Base-by-base conservation (phyloP, 2,797 vertebrate genomes). In the Gallinago nigripennis region DNA sequence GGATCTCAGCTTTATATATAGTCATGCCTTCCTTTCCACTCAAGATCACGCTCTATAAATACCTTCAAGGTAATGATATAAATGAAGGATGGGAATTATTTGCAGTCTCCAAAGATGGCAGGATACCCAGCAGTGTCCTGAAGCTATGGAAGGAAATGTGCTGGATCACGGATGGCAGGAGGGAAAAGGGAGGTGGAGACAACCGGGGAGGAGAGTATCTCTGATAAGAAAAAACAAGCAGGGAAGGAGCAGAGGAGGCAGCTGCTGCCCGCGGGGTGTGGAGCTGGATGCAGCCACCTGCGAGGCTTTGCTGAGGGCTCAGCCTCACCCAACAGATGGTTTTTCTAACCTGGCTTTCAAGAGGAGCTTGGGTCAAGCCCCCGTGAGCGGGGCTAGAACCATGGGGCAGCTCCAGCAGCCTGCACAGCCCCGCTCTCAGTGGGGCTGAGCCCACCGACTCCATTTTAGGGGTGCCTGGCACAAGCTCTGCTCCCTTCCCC, bases 51-150 rank as follows among this genome's bases (percentile, higher is more conserved):
- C 79, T 97, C 95, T 97, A 97, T 96, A 97, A 97, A 98, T 97
- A 97, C 93, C 94, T 97, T 90, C 86, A 91, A 97, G 95, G 94
- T 97, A 95, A 97, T 66, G 95, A 91, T 96, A 95, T 80, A 97
- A 97, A 97, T 95, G 97, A 97, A 97, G 95, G 92, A 85, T 94
- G 97, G 97, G 97, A 97, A 97, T 97, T 96, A 96, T 80, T 96
- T n/a, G 86, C 93, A 91, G 91, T 98, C 97, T 97, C 94, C 82
- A 68, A 97, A 96, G 96, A 92, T 96, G 90, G 94, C 91, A 97
- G 87, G 96, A 94, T 92, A 96, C 94, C 82, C 77, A 94, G 87
- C 95, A 96, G 96, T 96, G 96, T 96, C 96, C 97, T 96, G 89
- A 92, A 97, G 96, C 97, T 96, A 97, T 64, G 90, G 84, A 94